phyloP scores from a whole-genome alignment of 2,888 invertebrate species.

The Philhelius pedissequus region DNA sequence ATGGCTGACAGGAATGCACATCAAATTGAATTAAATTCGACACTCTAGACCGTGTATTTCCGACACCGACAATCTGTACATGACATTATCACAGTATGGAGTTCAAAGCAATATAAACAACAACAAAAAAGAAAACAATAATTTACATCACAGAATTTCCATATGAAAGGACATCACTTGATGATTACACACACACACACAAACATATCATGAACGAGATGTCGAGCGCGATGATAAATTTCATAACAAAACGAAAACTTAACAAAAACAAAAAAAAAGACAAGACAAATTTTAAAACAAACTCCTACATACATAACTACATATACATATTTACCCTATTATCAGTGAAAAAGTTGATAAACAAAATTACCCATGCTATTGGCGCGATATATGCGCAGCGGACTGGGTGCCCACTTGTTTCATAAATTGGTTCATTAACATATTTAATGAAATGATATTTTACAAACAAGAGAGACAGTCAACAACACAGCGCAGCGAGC shows the following conservation, averaged over 20 bases:
- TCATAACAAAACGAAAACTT: not conserved
- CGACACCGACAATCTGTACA: constrained; percentile 11
- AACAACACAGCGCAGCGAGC: not conserved
- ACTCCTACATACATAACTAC: too few relatives aligned
- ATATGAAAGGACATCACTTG: constrained; percentile 60
- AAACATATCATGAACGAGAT: not conserved
- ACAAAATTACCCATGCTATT: constrained; percentile 40
- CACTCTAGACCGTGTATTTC: constrained; percentile 9
- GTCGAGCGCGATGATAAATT: not conserved
- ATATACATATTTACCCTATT: not conserved
- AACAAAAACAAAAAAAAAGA: constrained; percentile 12
- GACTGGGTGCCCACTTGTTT: constrained; percentile 40
- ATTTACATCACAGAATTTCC: constrained; percentile 42
- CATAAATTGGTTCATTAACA: constrained; percentile 68
- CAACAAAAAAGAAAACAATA: constrained; percentile 13
- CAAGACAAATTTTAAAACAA: constrained; percentile 15
- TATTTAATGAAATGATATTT: constrained; percentile 68
- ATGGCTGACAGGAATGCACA: constrained; percentile 17
- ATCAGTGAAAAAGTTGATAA: not conserved
- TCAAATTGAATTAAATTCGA: constrained; percentile 58
- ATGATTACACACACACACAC: constrained; percentile 22
- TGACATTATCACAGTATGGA: not conserved
- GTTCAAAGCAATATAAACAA: not conserved
- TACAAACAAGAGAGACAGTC: constrained; percentile 49
- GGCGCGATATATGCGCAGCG: not conserved